Evolutionary conservation across 2,888 invertebrate genomes (phyloP), one percentile per base, ranked within the genome.

Genomic region (Diachrysia chrysitis): DNA sequence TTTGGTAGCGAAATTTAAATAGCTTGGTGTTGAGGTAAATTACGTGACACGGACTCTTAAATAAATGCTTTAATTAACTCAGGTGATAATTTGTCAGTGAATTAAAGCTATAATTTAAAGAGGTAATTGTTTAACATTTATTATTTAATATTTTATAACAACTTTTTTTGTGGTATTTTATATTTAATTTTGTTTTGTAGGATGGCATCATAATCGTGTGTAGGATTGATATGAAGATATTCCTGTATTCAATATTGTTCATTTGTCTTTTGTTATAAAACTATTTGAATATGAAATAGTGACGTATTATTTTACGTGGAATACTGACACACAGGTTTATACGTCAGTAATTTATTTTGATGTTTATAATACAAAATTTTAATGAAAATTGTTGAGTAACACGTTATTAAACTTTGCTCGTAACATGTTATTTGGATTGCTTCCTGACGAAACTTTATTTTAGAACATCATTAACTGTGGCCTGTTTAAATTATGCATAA

Each of bases 51-150:
- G 48, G 57, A 48, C 59, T 29, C 37, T 23, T 16, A 64, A 72
- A 75, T 48, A 72, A 81, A 64, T 54, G 53, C 69, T 72, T 69
- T 75, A 70, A 81, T 78, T 72, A 75, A 71, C 51, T 75, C 10
- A 16, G 29, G 59, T 42, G 55, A 72, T 67, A 58, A 78, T 66
- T 66, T 53, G 23, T 2, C n/a, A 62, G 56, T 42, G 60, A 66
- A 61, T 64, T 58, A 29, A 32, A 53, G n/a, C 42, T 59, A 58
- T 57, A 32, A 23, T 64, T 67, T 60, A 56, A 67, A 23, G 32
- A 35, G 46, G 53, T 59, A 56, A 65, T 21, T 51, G 12, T 23
- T 16, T 17, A 17, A 57, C 53, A 62, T 6, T 63, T 17, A 42
- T 6, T 5, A 6, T 5, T n/a, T 5, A 42, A n/a, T n/a, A n/a